Base-by-base conservation (phyloP, 2,797 vertebrate species). In the Toxotes lorentzi region DNA sequence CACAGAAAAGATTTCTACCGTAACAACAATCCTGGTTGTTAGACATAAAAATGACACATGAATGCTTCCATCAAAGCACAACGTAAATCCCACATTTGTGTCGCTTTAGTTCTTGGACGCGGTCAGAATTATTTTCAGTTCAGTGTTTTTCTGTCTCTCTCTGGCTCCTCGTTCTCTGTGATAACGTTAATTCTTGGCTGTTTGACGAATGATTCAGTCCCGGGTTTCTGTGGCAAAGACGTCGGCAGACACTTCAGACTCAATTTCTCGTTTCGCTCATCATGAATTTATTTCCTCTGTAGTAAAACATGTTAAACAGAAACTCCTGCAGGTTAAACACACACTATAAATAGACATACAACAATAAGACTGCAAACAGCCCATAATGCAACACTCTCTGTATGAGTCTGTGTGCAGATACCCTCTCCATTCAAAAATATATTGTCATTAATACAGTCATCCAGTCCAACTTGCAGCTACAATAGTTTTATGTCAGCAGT, bases 141-240 rank as follows among this genome's bases (percentile, higher is more conserved):
- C 2, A 30, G 21, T 21, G 19, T 8, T 47, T 11, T 17, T 50
- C 48, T 13, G 66, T 69, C 34, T 57, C 30, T 56, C 56, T 56
- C 51, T 30, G 43, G 66, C 53, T 17, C 16, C 23, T 67, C 14
- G 3, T 24, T 45, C 16, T 57, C 67, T 58, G 27, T 5, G n/a
- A 51, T 51, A 21, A n/a, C 4, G 47, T 48, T 48, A 7, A 48
- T 48, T 23, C 32, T 17, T 5, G 4, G 16, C 30, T 24, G 68
- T 38, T 70, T 70, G 68, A 70, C 56, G 48, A 40, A 59, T 48
- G 43, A 47, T 47, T 48, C 7, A 48, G 21, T 48, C 56, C 17
- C 13, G 12, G 6, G 19, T 47, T 32, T 47, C 61, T 21, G 27
- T n/a, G 4, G 58, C 7, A 23, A 40, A 60, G 35, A 60, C 17